A percentile compares a stretch with the other conserved stretches of the same genome.
These are phyloP conservation scores for Neodon shergylaensis DNA, from an alignment of 2,113 vertebrate genomes.

Conservation along the genomic window DNA sequence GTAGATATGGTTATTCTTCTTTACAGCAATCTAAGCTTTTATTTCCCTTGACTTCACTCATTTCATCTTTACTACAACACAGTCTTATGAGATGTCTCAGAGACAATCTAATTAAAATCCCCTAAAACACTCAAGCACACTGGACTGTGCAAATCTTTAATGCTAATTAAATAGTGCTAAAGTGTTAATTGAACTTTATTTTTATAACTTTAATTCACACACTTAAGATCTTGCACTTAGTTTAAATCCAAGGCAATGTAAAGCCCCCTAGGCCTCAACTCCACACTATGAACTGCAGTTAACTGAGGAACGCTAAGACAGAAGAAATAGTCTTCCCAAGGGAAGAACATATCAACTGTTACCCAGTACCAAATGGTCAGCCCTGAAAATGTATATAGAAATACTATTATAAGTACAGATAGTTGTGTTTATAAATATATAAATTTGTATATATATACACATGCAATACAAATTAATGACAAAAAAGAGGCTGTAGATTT, in stretches of 20 bases:
- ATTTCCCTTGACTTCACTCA: neutral
- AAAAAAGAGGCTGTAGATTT: neutral
- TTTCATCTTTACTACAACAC: neutral
- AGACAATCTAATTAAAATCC: conserved; percentile 47
- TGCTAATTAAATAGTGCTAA: conserved; percentile 46
- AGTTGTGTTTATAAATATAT: neutral
- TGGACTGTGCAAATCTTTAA: conserved; percentile 46
- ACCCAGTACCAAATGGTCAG: neutral
- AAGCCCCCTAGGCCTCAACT: neutral
- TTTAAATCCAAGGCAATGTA: neutral
- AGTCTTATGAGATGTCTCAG: neutral
- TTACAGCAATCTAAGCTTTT: neutral
- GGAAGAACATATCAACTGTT: neutral
- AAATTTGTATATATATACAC: neutral
- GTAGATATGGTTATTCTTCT: neutral
- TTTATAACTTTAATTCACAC: conserved; percentile 67
- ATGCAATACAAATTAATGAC: neutral
- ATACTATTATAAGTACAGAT: neutral
- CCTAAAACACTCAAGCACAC: neutral
- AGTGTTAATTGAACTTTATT: conserved; percentile 79
- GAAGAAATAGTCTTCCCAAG: neutral
- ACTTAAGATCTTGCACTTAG: neutral
- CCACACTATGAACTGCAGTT: neutral
- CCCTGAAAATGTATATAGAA: neutral
- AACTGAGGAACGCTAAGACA: neutral